Conservation (phyloP, 2,113 vertebrate species). For the human (Homo sapiens) region DNA sequence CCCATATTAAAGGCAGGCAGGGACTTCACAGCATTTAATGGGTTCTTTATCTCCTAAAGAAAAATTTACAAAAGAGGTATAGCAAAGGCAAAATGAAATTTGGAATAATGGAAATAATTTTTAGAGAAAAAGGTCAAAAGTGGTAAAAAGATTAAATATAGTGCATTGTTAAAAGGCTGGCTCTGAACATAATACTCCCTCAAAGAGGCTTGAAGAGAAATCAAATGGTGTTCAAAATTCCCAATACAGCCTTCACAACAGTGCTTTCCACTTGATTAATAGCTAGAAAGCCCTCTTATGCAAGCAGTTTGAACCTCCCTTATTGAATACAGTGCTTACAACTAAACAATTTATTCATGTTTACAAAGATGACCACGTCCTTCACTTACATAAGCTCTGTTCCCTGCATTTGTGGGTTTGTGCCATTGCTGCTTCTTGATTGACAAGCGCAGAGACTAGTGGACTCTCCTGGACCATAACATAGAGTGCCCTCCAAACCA, state of each 20-base stretch:
- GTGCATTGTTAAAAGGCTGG: neutral
- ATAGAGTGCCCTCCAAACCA: neutral
- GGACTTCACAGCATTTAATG: conserved; percentile 9
- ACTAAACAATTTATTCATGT: neutral
- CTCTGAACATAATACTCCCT: conserved; percentile 9
- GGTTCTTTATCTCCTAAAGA: conserved; percentile 29
- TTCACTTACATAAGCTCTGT: neutral
- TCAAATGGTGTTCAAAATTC: conserved; percentile 22
- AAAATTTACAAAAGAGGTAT: conserved; percentile 14
- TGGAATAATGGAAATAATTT: conserved; percentile 56
- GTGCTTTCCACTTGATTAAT: neutral
- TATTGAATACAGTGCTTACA: neutral
- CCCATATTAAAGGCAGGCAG: neutral
- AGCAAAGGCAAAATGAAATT: conserved; percentile 58
- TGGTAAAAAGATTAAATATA: conserved; percentile 41
- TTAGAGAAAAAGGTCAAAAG: conserved; percentile 66
- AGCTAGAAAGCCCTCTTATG: neutral
- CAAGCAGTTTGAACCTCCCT: neutral
- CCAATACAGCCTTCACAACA: neutral
- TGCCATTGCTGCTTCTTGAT: neutral
- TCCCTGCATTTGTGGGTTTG: neutral
- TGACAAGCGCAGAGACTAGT: neutral
- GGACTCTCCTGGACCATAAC: neutral
- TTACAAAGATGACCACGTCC: neutral
- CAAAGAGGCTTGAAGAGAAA: conserved; percentile 42